These are phyloP conservation scores for Mamestra configurata DNA, from an alignment of 1,140 invertebrate species.

Conservation along the genomic window DNA sequence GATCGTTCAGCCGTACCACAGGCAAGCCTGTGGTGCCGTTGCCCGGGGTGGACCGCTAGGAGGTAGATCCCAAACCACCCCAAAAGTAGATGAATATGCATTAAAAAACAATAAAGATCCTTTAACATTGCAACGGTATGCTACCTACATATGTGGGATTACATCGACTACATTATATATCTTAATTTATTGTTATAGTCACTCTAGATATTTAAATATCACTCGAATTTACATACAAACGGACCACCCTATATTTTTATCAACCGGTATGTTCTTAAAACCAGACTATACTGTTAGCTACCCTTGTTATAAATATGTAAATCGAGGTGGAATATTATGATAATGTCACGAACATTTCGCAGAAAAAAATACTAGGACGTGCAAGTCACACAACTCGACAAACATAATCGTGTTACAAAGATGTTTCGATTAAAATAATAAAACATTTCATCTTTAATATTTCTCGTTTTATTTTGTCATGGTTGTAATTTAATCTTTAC, in stretches of 20 bases:
- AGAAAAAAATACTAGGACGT: conserved; percentile 50
- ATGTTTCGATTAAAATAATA: conserved; percentile 34
- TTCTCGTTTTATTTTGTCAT: conserved; percentile 16
- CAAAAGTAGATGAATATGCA: conserved; percentile 12
- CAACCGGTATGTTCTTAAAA: conserved; percentile 38
- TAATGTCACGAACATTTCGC: conserved; percentile 35
- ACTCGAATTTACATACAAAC: conserved; percentile 52
- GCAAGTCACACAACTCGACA: conserved; percentile 19
- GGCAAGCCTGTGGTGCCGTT: too few species aligned
- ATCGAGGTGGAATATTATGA: conserved; percentile 31
- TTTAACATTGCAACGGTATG: not conserved
- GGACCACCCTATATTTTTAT: conserved; percentile 55
- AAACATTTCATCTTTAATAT: conserved; percentile 12
- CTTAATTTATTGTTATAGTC: conserved; percentile 45
- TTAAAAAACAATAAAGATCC: conserved; percentile 25
- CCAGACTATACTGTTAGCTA: conserved; percentile 50
- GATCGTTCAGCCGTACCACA: too few species aligned
- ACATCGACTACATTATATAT: not conserved
- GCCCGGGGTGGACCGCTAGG: too few species aligned
- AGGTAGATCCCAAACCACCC: too few species aligned
- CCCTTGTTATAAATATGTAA: conserved; percentile 51
- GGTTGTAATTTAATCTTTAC: conserved; percentile 41
- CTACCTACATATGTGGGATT: not conserved
- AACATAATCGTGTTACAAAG: conserved; percentile 39
- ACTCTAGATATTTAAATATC: conserved; percentile 38